Evolutionary conservation across 2,113 vertebrate species (phyloP).

Genomic region (Phainopepla nitens): DNA sequence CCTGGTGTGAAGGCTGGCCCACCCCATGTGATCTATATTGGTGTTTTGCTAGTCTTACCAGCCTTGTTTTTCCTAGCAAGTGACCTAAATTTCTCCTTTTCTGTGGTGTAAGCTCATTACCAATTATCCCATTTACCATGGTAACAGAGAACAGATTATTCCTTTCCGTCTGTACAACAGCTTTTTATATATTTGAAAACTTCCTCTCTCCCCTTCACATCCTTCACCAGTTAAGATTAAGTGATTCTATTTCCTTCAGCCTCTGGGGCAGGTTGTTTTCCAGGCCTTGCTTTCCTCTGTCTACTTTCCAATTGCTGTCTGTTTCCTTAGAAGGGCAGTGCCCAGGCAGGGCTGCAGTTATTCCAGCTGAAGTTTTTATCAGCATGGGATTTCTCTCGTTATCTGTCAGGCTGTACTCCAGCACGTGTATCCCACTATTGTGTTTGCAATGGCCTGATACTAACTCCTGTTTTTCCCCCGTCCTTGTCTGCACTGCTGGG

Average conservation of each 20-base stretch:
- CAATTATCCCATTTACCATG: slow-evolving; percentile 38
- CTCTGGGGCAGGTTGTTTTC: neutral
- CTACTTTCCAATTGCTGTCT: neutral
- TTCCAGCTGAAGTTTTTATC: neutral
- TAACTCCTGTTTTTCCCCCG: neutral
- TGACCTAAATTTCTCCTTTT: slow-evolving; percentile 50
- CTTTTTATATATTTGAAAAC: slow-evolving; percentile 4
- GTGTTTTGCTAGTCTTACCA: neutral
- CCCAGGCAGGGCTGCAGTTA: neutral
- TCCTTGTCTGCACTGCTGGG: neutral
- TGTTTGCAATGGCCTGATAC: neutral
- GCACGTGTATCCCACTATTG: neutral
- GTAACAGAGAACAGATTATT: slow-evolving; percentile 53
- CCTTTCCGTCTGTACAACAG: slow-evolving; percentile 18
- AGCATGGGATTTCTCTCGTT: neutral
- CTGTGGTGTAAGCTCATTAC: slow-evolving; percentile 32
- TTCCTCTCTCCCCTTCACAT: neutral
- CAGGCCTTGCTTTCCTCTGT: neutral
- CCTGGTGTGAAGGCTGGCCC: neutral
- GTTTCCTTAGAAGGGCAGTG: neutral
- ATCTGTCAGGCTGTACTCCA: neutral
- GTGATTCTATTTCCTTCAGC: neutral
- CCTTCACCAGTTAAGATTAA: neutral
- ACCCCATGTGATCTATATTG: neutral
- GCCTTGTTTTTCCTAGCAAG: neutral